Evolutionary conservation across 1,140 invertebrate genomes (phyloP).

Genomic region (Stegodyphus mimosarum): DNA sequence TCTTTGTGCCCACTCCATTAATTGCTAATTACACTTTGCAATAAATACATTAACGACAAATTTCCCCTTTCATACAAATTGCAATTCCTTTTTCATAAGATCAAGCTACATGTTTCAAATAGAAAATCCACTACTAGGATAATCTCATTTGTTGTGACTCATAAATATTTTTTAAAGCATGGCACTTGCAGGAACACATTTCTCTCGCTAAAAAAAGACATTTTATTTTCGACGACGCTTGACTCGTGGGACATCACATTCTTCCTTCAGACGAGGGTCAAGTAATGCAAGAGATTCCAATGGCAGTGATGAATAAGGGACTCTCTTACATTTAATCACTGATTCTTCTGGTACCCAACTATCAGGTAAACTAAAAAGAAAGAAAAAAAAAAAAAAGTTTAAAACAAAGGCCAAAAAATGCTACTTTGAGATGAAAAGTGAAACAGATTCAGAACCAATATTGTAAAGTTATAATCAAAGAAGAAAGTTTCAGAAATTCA

Average conservation of each 20-base stretch:
- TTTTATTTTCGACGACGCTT: constrained; percentile 49
- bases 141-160: not conserved
- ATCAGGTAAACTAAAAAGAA: constrained; percentile 36
- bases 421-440: too few species aligned
- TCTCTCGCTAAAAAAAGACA: constrained; percentile 24
- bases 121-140: not conserved
- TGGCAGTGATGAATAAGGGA: constrained; percentile 52
- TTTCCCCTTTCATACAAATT: not conserved
- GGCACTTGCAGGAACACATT: constrained; percentile 59
- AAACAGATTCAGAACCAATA: not conserved
- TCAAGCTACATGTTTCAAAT: not conserved
- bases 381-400: not conserved
- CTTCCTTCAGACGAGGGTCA: not conserved
- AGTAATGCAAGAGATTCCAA: constrained; percentile 16
- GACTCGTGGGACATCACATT: constrained; percentile 33
- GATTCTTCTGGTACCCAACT: constrained; percentile 31
- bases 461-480: not conserved
- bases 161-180: constrained; percentile 31
- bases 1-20: constrained; percentile 29
- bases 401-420: too few species aligned
- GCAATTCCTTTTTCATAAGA: not conserved
- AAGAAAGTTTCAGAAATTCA: too few species aligned
- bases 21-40: constrained; percentile 18
- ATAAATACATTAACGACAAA: not conserved
- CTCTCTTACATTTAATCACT: constrained; percentile 22